A percentile compares a stretch with the other conserved stretches of the same genome.
phyloP scores from a whole-genome alignment of 1,140 invertebrate species.

The Holotrichia oblita region DNA sequence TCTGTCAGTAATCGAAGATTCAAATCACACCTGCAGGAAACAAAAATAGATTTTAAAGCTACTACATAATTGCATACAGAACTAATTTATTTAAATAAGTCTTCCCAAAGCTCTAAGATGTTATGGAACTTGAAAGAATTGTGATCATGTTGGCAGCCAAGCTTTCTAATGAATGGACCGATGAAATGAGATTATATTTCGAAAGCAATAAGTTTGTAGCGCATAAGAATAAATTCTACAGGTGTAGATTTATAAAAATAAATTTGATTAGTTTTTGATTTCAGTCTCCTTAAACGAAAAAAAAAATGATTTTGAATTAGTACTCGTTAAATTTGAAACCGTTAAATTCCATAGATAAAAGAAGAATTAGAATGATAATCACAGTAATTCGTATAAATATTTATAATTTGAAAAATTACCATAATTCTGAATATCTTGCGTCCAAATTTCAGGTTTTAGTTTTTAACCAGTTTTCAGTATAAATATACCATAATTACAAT shows the following conservation, averaged over 20 bases:
- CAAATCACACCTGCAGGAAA: too few relatives aligned
- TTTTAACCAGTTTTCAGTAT: constrained; percentile 34
- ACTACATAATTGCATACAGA: too few relatives aligned
- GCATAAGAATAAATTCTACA: background rate
- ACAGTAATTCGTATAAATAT: constrained; percentile 16
- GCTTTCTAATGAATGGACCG: too few relatives aligned
- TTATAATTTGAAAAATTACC: background rate
- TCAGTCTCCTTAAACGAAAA: constrained; percentile 6
- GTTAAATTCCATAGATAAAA: background rate
- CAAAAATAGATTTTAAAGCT: too few relatives aligned
- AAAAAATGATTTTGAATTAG: background rate
- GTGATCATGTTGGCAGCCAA: too few relatives aligned
- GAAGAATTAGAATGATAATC: constrained; percentile 10
- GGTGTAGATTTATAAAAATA: background rate
- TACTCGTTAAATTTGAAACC: background rate
- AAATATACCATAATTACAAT: constrained; percentile 29
- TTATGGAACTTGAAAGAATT: too few relatives aligned
- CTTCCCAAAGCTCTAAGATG: too few relatives aligned
- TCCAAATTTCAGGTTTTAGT: background rate
- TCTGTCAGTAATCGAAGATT: too few relatives aligned
- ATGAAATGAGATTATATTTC: too few relatives aligned
- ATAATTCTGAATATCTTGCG: constrained; percentile 12
- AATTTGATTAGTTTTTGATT: constrained; percentile 5
- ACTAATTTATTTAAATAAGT: too few relatives aligned
- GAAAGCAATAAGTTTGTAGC: too few relatives aligned